Percentiles rank a stretch among this genome's conserved stretches.
Conservation (phyloP, 2,888 invertebrate species). For the Biston stratarius region DNA sequence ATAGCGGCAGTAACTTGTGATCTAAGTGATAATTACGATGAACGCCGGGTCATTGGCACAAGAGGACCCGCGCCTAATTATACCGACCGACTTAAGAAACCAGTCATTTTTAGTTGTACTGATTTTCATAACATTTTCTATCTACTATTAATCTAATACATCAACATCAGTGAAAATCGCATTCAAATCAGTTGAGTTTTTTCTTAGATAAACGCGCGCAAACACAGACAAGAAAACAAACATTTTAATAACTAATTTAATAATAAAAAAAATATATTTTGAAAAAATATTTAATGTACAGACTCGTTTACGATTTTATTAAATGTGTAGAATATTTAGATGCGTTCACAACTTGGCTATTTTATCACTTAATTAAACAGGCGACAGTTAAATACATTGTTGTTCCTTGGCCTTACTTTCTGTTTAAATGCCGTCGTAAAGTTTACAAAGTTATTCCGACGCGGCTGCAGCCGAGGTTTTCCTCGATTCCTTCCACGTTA, state of each 20-base stretch:
- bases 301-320: no score
- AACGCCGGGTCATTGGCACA: background rate
- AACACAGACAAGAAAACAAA: no score
- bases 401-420: background rate
- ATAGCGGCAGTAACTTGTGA: slow-evolving; percentile 25
- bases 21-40: slow-evolving; percentile 18
- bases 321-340: no score
- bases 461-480: background rate
- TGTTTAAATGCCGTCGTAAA: background rate
- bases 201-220: no score
- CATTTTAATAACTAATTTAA: no score
- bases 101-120: background rate
- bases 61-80: background rate
- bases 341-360: background rate
- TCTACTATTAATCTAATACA: no score
- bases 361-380: slow-evolving; percentile 3
- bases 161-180: no score
- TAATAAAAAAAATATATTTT: background rate
- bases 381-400: slow-evolving; percentile 7
- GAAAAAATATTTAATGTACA: no score
- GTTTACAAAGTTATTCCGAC: background rate
- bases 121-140: background rate
- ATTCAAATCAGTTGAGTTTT: no score
- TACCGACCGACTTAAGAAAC: background rate
- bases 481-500: no score